Percentiles rank a stretch among this genome's conserved stretches.
phyloP scores from a whole-genome alignment of 2,113 vertebrate genomes.

The Xiphophorus hellerii region DNA sequence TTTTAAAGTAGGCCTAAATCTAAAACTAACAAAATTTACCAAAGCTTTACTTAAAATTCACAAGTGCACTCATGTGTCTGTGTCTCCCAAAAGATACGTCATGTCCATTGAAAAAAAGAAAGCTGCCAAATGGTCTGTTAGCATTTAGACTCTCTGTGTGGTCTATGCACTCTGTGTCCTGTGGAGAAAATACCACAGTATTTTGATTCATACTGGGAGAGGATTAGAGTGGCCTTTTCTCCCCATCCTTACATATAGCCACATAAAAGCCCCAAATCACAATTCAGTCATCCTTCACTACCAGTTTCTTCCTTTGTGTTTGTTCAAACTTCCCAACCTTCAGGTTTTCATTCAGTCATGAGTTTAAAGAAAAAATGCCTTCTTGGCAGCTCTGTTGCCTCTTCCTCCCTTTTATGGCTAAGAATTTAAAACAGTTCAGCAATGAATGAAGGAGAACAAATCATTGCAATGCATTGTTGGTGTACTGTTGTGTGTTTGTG shows the following conservation, averaged over 20 bases:
- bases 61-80: background rate
- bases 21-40: background rate
- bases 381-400: background rate
- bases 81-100: background rate
- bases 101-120: conserved; percentile 7
- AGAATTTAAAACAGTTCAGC: background rate
- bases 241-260: conserved; percentile 4
- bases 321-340: conserved; percentile 9
- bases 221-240: conserved; percentile 48
- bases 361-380: background rate
- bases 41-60: background rate
- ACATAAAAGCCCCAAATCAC: background rate
- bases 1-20: background rate
- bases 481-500: conserved; percentile 5
- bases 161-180: conserved; percentile 26
- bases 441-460: background rate
- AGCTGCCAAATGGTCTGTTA: background rate
- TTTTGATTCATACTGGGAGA: conserved; percentile 43
- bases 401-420: background rate
- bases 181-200: conserved; percentile 25
- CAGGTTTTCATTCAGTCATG: conserved; percentile 1
- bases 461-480: background rate
- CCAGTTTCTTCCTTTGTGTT: conserved; percentile 6
- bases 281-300: conserved; percentile 13
- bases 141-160: conserved; percentile 40